phyloP scores from a whole-genome alignment of 2,113 vertebrate species.

The Marmota flaviventris region DNA sequence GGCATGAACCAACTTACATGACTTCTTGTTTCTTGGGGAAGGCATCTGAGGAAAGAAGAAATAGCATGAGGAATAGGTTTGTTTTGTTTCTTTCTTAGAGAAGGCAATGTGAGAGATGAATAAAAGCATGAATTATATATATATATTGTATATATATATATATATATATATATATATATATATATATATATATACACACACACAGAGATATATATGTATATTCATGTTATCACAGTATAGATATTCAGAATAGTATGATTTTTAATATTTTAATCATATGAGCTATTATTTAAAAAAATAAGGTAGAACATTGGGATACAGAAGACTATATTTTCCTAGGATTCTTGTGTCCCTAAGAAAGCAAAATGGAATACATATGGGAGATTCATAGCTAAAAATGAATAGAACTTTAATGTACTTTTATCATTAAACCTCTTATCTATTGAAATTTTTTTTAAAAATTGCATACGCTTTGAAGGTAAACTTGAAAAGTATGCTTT shows the following conservation, averaged over 20 bases:
- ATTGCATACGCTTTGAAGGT: constrained; percentile 20
- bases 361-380: constrained; percentile 38
- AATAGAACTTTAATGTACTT: constrained; percentile 29
- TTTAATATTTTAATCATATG: constrained; percentile 53
- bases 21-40: constrained; percentile 74
- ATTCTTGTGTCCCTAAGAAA: constrained; percentile 49
- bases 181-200: not conserved
- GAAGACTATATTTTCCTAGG: constrained; percentile 53
- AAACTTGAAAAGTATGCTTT: constrained; percentile 39
- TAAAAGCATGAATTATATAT: not conserved
- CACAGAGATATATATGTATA: not conserved
- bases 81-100: constrained; percentile 61
- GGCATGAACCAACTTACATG: constrained; percentile 30
- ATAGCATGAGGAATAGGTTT: not conserved
- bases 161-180: not conserved
- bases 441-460: not conserved
- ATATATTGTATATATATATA: no score
- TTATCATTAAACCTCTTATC: constrained; percentile 33
- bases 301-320: not conserved
- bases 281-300: constrained; percentile 50
- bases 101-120: constrained; percentile 46
- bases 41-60: constrained; percentile 63
- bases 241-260: constrained; percentile 9
- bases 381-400: constrained; percentile 18
- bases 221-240: not conserved